Evolutionary conservation across 37 sponge, comb jelly and placozoan genomes (phyloP).

Genomic region (Hexactinellida sp.): DNA sequence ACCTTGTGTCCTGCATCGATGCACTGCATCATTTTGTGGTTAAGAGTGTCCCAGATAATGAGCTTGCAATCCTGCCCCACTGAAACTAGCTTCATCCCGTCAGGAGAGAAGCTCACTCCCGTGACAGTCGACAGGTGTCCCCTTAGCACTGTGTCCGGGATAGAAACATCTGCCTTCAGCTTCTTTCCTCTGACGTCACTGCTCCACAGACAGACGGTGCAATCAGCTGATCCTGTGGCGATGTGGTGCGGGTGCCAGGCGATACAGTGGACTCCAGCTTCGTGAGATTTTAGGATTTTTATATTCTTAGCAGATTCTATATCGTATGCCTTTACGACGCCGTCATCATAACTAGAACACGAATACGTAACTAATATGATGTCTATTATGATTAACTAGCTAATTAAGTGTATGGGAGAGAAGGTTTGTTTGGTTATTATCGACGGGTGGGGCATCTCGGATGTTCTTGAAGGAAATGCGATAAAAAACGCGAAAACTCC

Average conservation of each 20-base stretch:
- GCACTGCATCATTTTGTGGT: slow-evolving; percentile 21
- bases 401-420: slow-evolving; percentile 16
- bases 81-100: slow-evolving; percentile 37
- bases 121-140: slow-evolving; percentile 60
- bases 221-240: background rate
- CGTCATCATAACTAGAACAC: background rate
- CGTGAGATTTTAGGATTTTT: background rate
- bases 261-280: background rate
- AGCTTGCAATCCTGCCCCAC: slow-evolving; percentile 53
- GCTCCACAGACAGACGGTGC: slow-evolving; percentile 2
- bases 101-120: slow-evolving; percentile 29
- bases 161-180: background rate
- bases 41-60: slow-evolving; percentile 54
- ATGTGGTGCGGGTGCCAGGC: slow-evolving; percentile 9
- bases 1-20: slow-evolving; percentile 53
- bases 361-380: background rate
- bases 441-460: slow-evolving; percentile 90
- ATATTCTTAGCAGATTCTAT: background rate
- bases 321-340: background rate
- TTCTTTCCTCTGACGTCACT: slow-evolving; percentile 14
- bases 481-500: slow-evolving; percentile 84
- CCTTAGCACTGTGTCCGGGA: slow-evolving; percentile 27
- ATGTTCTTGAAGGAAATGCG: slow-evolving; percentile 76
- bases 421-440: slow-evolving; percentile 88
- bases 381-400: background rate